A percentile compares a stretch with the other conserved stretches of the same genome.
phyloP scores from a whole-genome alignment of 2,888 invertebrate genomes.

The Stenotaenia linearis region DNA sequence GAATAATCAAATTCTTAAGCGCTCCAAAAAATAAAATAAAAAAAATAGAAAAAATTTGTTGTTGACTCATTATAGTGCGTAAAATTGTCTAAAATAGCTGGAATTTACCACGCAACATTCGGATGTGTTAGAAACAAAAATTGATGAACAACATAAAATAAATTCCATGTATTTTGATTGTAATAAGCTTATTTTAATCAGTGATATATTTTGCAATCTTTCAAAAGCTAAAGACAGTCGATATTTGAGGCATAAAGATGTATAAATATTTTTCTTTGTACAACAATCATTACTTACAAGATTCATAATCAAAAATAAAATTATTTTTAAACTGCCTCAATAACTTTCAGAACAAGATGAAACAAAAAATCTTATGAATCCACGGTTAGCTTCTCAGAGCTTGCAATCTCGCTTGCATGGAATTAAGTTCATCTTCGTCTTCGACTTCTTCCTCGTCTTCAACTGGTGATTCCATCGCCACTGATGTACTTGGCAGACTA shows the following conservation, averaged over 20 bases:
- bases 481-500: constrained; percentile 49
- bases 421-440: constrained; percentile 73
- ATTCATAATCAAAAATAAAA: constrained; percentile 17
- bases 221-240: not conserved
- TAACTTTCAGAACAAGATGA: not conserved
- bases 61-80: no score
- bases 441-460: constrained; percentile 51
- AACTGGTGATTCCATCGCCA: constrained; percentile 55
- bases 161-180: not conserved
- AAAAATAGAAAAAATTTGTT: no score
- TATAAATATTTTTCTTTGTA: not conserved
- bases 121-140: no score
- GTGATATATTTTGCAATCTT: not conserved
- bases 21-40: no score
- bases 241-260: not conserved
- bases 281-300: constrained; percentile 8
- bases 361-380: not conserved
- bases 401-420: constrained; percentile 83
- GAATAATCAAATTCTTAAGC: no score
- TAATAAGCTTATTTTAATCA: not conserved
- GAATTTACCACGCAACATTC: no score
- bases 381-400: constrained; percentile 72
- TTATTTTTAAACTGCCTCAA: not conserved
- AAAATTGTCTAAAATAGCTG: no score
- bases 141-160: no score